Conservation (phyloP, 2,888 invertebrate species). For the Acronicta psi region DNA sequence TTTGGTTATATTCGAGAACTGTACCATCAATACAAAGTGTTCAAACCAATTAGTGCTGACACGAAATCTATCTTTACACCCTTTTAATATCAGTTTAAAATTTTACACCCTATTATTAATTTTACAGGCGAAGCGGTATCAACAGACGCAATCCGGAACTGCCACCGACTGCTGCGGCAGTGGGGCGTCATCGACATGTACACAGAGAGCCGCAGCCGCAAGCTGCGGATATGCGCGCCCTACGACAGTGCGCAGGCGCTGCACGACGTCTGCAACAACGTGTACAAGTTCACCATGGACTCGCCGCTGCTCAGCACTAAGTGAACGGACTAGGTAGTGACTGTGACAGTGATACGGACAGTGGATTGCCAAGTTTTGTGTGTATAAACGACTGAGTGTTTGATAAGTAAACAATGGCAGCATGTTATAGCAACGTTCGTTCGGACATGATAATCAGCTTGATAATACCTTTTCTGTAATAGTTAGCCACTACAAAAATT, state of each 20-base stretch:
- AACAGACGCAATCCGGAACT: constrained; percentile 95
- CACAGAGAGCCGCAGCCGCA: constrained; percentile 68
- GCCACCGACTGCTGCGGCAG: constrained; percentile 93
- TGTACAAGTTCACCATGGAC: constrained; percentile 77
- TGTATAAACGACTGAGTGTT: neutral
- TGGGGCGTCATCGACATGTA: constrained; percentile 93
- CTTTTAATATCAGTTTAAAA: too few species aligned
- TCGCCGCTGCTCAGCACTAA: constrained; percentile 67
- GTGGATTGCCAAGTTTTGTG: constrained; percentile 11
- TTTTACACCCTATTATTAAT: too few species aligned
- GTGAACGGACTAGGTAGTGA: constrained; percentile 36
- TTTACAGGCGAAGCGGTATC: constrained; percentile 95
- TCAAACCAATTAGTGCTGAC: too few species aligned
- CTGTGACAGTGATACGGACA: constrained; percentile 20
- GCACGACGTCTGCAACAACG: constrained; percentile 65
- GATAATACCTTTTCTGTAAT: constrained; percentile 37
- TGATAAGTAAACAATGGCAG: neutral
- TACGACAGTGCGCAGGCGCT: constrained; percentile 65
- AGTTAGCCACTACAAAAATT: too few species aligned
- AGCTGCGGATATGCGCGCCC: constrained; percentile 65
- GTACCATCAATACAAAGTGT: too few species aligned
- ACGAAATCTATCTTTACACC: too few species aligned
- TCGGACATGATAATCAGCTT: neutral
- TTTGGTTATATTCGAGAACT: too few species aligned
- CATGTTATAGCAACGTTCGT: neutral